Evolutionary conservation across 2,888 invertebrate genomes (phyloP), one percentile per base, ranked within the genome.

Genomic region (Strigamia maritima): DNA sequence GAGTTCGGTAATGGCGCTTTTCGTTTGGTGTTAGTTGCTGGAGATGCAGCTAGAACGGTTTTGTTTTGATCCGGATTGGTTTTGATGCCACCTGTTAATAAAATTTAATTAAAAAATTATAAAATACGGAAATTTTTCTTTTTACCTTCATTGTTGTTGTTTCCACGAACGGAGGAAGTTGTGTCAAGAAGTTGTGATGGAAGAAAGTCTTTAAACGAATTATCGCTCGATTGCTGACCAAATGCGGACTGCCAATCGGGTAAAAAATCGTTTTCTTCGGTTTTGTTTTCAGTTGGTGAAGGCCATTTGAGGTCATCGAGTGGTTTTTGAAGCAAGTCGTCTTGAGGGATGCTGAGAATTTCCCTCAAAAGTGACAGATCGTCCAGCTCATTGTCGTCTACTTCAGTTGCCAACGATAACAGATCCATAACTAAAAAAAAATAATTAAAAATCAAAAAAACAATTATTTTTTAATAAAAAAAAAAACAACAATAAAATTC

Each of bases 351-450:
- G 76, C 85, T 86, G 44, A 87, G 83, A 78, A 87, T 87, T 82
- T 87, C 87, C 80, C 86, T 86, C 78, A 87, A 83, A 77, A 87
- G 83, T 4, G 85, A 83, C 83, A 86, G 84, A 81, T 87, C 87
- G 82, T 87, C 87, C 81, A 86, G 86, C 76, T 87, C 86, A 2
- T 82, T 79, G 79, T 86, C 86, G 49, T 85, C 84, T 19, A 82
- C 81, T 76, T 84, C 84, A 49, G 84, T 80, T 76, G 85, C 84
- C 24, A 85, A 85, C 24, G 85, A 83, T 65, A 87, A 82, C 75
- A 87, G 83, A 81, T 87, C 86, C 80, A 82, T 82, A n/a, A 82
- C 74, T 81, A 81, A 35, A 28, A 31, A 24, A 65, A 7, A 60
- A 28, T 35, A n/a, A n/a, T n/a, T n/a, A n/a, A n/a, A n/a, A n/a